phyloP scores from a whole-genome alignment of 2,113 vertebrate genomes.

The Misgurnus anguillicaudatus region DNA sequence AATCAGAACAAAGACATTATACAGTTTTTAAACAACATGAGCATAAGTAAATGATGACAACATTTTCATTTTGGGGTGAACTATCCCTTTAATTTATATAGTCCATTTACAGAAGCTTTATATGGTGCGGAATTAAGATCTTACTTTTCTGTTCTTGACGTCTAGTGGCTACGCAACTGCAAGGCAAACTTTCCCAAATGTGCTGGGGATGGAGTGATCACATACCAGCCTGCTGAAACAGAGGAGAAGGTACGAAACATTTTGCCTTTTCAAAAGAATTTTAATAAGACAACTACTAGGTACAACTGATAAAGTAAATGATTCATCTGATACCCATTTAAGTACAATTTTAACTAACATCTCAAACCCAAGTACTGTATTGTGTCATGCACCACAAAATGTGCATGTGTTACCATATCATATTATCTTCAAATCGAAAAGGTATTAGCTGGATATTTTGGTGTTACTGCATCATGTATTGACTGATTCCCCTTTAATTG shows the following conservation, averaged over 20 bases:
- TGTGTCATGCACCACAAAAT: no score
- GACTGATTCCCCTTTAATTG: not conserved
- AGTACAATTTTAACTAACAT: constrained; percentile 1
- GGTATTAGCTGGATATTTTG: not conserved
- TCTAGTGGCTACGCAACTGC: constrained; percentile 94
- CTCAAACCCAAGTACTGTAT: not conserved
- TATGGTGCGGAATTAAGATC: not conserved
- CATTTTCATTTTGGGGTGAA: no score
- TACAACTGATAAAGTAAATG: not conserved
- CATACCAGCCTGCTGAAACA: constrained; percentile 85
- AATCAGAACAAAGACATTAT: no score
- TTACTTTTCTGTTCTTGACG: not conserved
- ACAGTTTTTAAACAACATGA: no score
- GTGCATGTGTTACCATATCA: not conserved
- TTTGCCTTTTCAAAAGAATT: not conserved
- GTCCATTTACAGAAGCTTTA: not conserved
- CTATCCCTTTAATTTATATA: not conserved
- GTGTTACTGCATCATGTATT: not conserved
- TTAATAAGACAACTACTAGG: not conserved
- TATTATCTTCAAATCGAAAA: not conserved
- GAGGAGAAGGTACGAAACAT: constrained; percentile 87
- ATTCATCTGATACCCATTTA: not conserved
- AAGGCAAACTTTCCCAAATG: constrained; percentile 92
- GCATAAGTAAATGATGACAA: no score
- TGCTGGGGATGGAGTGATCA: constrained; percentile 85